These are phyloP conservation scores for Sisyra terminalis DNA, from an alignment of 2,888 invertebrate species.

Conservation along the genomic window DNA sequence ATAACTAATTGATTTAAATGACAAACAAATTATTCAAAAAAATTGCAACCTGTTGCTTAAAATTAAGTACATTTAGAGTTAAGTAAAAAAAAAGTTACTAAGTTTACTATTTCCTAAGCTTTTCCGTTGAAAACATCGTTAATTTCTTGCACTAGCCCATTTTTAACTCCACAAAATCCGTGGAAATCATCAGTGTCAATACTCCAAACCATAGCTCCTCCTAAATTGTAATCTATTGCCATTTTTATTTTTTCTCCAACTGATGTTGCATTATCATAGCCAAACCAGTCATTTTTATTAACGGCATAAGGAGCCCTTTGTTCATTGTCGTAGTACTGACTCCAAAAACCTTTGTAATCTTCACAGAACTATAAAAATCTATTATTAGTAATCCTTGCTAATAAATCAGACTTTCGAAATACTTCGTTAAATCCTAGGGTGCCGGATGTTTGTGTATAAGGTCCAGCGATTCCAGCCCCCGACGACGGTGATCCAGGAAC, in stretches of 20 bases:
- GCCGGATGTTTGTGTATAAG: slow-evolving; percentile 44
- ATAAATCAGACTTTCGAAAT: slow-evolving; percentile 7
- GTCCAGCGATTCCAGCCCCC: slow-evolving; percentile 42
- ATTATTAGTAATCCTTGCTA: not conserved
- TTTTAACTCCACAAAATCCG: slow-evolving; percentile 39
- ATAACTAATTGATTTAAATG: not conserved
- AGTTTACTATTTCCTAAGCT: slow-evolving; percentile 2
- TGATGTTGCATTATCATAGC: slow-evolving; percentile 46
- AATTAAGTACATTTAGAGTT: not conserved
- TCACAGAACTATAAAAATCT: slow-evolving; percentile 20
- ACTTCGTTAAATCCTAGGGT: slow-evolving; percentile 60
- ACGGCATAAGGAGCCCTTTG: slow-evolving; percentile 46
- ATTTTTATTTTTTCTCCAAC: slow-evolving; percentile 28
- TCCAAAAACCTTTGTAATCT: slow-evolving; percentile 27
- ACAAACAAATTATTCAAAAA: not conserved
- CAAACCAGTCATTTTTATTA: slow-evolving; percentile 45
- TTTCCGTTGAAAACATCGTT: slow-evolving; percentile 23
- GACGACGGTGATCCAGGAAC: slow-evolving; percentile 36
- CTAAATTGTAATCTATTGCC: slow-evolving; percentile 27
- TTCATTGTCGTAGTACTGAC: slow-evolving; percentile 30
- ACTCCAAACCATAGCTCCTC: slow-evolving; percentile 64
- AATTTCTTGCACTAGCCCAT: slow-evolving; percentile 42
- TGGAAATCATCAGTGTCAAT: slow-evolving; percentile 63
- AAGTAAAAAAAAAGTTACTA: too few species aligned
- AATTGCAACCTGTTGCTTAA: not conserved